Evolutionary conservation across 2,113 vertebrate genomes (phyloP), one percentile per base, ranked within the genome.

Genomic region (Salminus brasiliensis): DNA sequence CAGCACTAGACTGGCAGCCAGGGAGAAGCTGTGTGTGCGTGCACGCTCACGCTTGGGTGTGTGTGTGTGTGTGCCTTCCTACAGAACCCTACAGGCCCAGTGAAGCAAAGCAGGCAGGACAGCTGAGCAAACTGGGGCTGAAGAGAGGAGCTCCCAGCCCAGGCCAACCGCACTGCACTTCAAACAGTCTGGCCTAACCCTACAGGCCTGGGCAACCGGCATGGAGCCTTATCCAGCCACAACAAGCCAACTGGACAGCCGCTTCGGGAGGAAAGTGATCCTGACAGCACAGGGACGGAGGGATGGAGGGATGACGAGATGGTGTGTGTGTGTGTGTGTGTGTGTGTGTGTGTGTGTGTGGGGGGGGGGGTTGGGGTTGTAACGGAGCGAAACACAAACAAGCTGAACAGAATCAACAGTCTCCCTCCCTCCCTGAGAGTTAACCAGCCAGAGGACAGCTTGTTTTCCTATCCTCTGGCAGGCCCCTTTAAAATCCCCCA

Each of bases 361-460:
- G 27, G 25, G 59, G 21, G 25, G 12, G 67, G 76, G 74, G 18
- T 12, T 32, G 13, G 43, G 49, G 57, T 47, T 72, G 68, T 30
- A 68, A 47, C 41, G 32, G 57, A 41, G 66, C 27, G 59, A 68
- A 83, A 83, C 15, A 15, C 69, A 83, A 81, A 83, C 79, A 79
- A 68, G 70, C 34, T 71, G 82, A 85, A 47, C 72, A 80, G 81
- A 76, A 77, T 60, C 29, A 77, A 81, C 52, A 25, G 55, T n/a
- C n/a, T n/a, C n/a, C 25, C 39, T 65, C 34, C 57, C 75, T 60
- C 25, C 49, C 57, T 25, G 49, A 68, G 78, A 84, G 75, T 74
- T 75, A 83, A 84, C 45, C 81, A 89, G 86, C 87, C 87, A 55
- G 57, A 79, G 36, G 73, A 76, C 59, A 63, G 55, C 60, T 81